Conservation (phyloP, 2,888 invertebrate genomes). For the Cataglyphis altisquamis region DNA sequence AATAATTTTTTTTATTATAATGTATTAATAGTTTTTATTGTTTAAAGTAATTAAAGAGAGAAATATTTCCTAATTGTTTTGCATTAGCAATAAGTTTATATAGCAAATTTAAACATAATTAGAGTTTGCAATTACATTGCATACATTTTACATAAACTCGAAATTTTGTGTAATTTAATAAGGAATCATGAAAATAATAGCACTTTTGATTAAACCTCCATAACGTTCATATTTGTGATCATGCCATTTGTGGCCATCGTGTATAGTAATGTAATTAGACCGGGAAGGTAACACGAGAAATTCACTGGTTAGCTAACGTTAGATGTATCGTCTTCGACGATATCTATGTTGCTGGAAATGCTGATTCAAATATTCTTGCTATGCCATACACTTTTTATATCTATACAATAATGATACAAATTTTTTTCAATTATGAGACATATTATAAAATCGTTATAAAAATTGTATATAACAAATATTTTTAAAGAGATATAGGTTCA, state of each 20-base stretch:
- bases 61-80: not conserved
- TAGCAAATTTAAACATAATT: not conserved
- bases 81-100: not conserved
- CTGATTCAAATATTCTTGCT: constrained; percentile 4
- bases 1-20: not conserved
- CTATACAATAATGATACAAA: not conserved
- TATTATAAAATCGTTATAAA: not conserved
- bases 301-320: constrained; percentile 27
- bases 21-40: not conserved
- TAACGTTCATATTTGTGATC: constrained; percentile 50
- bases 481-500: not conserved
- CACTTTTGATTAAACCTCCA: constrained; percentile 51
- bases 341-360: not conserved
- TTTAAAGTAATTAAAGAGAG: not conserved
- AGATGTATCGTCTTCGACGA: not conserved
- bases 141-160: not conserved
- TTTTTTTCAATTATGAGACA: not conserved
- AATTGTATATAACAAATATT: not conserved
- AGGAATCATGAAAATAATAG: constrained; percentile 21
- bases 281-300: constrained; percentile 26
- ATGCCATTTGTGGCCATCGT: constrained; percentile 43
- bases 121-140: not conserved
- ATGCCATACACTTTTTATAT: not conserved
- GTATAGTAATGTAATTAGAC: constrained; percentile 62
- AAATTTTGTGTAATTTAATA: not conserved